Evolutionary conservation across 2,888 invertebrate genomes (phyloP).

Genomic region (Leucania comma): DNA sequence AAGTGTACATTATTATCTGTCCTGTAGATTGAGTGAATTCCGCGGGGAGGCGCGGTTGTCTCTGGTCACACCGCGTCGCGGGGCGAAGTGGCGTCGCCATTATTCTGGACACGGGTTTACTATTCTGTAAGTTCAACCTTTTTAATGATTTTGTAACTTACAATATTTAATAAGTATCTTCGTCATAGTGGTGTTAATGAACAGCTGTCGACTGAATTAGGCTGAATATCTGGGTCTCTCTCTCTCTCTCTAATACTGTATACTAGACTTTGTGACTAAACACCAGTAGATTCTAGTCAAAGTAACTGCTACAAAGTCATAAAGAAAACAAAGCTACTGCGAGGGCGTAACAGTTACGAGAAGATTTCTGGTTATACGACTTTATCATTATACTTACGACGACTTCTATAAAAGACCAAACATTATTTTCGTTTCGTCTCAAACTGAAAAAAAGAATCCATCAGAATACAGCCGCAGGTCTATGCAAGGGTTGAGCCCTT

Average conservation of each 20-base stretch:
- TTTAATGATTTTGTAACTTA: not conserved
- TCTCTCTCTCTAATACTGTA: not conserved
- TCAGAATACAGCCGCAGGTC: constrained; percentile 63
- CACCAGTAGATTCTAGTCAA: not conserved
- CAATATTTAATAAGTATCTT: too few relatives aligned
- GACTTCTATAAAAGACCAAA: too few relatives aligned
- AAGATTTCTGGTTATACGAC: not conserved
- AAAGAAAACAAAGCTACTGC: not conserved
- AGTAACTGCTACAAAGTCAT: not conserved
- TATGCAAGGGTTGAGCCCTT: constrained; percentile 71
- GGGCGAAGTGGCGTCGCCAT: constrained; percentile 9
- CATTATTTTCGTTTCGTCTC: too few relatives aligned
- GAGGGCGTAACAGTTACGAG: not conserved
- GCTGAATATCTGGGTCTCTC: not conserved
- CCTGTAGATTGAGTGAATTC: constrained; percentile 37
- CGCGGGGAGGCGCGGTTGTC: constrained; percentile 38
- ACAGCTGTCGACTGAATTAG: too few relatives aligned
- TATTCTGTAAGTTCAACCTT: not conserved
- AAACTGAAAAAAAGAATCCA: not conserved
- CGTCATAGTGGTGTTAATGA: not conserved
- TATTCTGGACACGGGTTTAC: constrained; percentile 41
- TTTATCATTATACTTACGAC: not conserved
- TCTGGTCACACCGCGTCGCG: constrained; percentile 21
- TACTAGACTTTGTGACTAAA: not conserved
- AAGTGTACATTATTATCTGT: constrained; percentile 13